Percentiles rank a stretch among this genome's conserved stretches.
These are phyloP conservation scores for Thermophis baileyi DNA, from an alignment of 2,113 vertebrate species.

Conservation along the genomic window DNA sequence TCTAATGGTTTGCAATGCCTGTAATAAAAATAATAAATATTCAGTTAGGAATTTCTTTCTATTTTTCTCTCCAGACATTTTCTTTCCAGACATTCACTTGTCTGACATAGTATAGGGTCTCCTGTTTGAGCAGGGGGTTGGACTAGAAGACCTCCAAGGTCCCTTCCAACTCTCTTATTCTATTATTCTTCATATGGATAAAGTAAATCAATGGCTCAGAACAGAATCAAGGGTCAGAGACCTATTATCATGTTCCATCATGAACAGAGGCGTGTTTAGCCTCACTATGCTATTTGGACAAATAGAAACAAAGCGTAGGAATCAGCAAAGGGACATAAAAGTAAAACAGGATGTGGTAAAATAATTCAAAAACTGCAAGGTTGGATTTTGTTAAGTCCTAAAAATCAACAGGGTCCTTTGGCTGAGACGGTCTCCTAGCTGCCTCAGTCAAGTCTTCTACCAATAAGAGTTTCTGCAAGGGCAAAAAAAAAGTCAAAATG, in stretches of 20 bases:
- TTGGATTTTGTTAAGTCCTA: neutral
- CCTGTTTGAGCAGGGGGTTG: too few relatives aligned
- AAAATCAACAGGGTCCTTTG: neutral
- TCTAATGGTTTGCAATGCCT: too few relatives aligned
- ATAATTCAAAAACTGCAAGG: neutral
- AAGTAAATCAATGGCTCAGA: neutral
- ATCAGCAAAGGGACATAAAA: neutral
- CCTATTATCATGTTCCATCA: neutral
- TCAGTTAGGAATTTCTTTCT: neutral
- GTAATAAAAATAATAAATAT: too few relatives aligned
- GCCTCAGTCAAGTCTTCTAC: neutral
- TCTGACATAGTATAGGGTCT: neutral
- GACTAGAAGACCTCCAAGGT: neutral
- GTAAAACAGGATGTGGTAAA: neutral
- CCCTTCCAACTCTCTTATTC: neutral
- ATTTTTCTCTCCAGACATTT: too few relatives aligned
- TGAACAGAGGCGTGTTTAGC: neutral
- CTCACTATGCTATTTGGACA: neutral
- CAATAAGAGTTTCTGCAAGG: neutral
- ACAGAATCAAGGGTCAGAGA: neutral
- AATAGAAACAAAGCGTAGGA: neutral
- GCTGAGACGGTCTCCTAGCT: neutral
- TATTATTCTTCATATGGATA: neutral
- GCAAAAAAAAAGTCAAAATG: neutral
- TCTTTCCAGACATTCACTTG: neutral